Percentiles rank a stretch among this genome's conserved stretches.
Evolutionary conservation across 2,888 invertebrate genomes (phyloP).

Genomic region (Meta bourneti): DNA sequence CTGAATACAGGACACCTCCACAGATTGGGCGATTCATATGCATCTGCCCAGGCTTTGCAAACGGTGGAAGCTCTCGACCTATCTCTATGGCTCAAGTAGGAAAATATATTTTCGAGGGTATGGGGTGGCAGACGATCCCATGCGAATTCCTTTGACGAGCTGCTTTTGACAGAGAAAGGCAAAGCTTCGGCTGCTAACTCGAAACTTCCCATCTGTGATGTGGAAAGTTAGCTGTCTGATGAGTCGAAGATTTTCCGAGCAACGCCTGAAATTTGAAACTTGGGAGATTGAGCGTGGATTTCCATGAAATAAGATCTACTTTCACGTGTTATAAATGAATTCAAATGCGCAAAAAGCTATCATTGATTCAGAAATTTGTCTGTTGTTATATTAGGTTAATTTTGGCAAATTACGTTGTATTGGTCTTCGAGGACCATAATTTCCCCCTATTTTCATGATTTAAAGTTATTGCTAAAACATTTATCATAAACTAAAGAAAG

Average conservation of each 20-base stretch:
- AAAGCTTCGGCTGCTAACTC: neutral
- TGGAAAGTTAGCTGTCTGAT: slow-evolving; percentile 2
- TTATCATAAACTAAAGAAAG: too few species aligned
- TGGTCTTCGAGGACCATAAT: too few species aligned
- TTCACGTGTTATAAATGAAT: too few species aligned
- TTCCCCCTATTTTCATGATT: too few species aligned
- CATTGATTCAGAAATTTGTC: too few species aligned
- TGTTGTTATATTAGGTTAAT: too few species aligned
- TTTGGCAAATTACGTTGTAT: too few species aligned
- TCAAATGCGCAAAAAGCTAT: too few species aligned
- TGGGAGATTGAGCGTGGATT: neutral
- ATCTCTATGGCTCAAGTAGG: neutral
- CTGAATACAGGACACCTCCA: neutral
- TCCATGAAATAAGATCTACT: too few species aligned
- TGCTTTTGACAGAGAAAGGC: neutral
- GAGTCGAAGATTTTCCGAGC: neutral
- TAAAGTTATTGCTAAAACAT: too few species aligned
- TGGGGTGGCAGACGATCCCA: neutral
- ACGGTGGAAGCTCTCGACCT: neutral
- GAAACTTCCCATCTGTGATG: neutral
- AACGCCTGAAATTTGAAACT: slow-evolving; percentile 10
- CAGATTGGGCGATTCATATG: neutral
- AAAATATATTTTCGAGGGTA: slow-evolving; percentile 5
- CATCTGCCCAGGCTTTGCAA: neutral
- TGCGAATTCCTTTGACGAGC: neutral